Conservation (phyloP, 2,888 invertebrate genomes). For the Augochlorella aurata region DNA sequence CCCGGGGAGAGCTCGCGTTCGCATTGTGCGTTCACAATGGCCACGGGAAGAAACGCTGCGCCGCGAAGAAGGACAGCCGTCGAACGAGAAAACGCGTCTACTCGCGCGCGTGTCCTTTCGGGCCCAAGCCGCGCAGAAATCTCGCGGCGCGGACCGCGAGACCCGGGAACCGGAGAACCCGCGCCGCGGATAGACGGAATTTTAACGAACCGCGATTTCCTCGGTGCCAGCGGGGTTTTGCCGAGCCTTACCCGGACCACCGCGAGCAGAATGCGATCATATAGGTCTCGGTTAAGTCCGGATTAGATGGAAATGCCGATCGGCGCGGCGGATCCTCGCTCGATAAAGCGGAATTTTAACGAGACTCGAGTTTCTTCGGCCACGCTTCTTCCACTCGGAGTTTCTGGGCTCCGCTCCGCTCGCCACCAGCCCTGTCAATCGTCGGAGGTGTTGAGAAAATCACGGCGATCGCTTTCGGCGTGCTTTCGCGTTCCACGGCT, state of each 20-base stretch:
- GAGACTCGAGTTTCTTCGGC: neutral
- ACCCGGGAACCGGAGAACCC: neutral
- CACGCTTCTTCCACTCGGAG: neutral
- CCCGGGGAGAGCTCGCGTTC: conserved; percentile 39
- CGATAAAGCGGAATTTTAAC: conserved; percentile 8
- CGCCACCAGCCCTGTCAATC: no score
- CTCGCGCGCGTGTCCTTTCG: conserved; percentile 12
- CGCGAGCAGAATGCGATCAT: neutral
- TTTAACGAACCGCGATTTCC: conserved; percentile 48
- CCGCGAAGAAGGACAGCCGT: conserved; percentile 17
- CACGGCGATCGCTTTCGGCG: no score
- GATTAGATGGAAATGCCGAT: conserved; percentile 3
- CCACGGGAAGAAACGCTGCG: neutral
- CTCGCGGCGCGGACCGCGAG: conserved; percentile 19
- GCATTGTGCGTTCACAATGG: conserved; percentile 52
- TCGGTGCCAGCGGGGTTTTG: conserved; percentile 14
- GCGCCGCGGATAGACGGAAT: conserved; percentile 39
- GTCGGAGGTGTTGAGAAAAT: no score
- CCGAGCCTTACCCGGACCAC: neutral
- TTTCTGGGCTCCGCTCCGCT: no score
- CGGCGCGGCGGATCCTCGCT: neutral
- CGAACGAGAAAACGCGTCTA: neutral
- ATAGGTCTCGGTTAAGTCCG: neutral
- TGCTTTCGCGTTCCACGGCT: no score
- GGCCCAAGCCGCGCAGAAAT: conserved; percentile 15